Conservation (phyloP, 2,888 invertebrate genomes). For the Piscicola geometra region DNA sequence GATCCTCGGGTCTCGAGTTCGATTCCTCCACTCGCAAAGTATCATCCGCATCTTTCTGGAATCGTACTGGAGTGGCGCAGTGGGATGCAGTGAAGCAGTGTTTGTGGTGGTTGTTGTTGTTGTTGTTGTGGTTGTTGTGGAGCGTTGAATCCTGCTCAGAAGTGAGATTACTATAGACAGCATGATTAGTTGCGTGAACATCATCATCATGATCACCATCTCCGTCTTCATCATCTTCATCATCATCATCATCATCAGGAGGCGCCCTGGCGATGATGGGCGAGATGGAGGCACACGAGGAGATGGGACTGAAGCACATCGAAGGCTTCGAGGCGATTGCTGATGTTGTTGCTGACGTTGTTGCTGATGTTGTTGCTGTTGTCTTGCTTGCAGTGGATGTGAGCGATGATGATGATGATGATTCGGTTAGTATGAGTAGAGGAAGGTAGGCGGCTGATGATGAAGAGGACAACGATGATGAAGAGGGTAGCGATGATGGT, state of each 20-base stretch:
- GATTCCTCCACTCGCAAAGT: not conserved
- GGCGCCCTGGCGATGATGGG: not conserved
- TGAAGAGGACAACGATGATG: not conserved
- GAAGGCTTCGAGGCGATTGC: not conserved
- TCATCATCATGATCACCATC: not conserved
- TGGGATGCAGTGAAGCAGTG: too few species aligned
- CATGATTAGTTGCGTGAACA: not conserved
- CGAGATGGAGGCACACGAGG: conserved; percentile 18
- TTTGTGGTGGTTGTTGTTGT: too few species aligned
- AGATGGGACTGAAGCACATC: conserved; percentile 33
- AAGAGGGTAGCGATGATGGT: too few species aligned
- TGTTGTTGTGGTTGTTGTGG: too few species aligned
- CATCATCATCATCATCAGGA: conserved; percentile 3
- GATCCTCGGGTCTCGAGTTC: conserved; percentile 6
- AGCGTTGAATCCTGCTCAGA: not conserved
- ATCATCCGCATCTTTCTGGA: not conserved
- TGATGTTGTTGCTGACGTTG: not conserved
- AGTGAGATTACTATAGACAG: not conserved
- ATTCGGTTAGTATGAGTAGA: not conserved
- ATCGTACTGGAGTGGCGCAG: not conserved
- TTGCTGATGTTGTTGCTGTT: not conserved
- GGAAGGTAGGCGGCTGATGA: conserved; percentile 6
- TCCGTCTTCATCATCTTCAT: not conserved
- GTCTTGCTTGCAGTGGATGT: too few species aligned
- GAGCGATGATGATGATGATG: not conserved